Base-by-base conservation (phyloP, 2,888 invertebrate genomes). In the Chrysolina oricalcia region DNA sequence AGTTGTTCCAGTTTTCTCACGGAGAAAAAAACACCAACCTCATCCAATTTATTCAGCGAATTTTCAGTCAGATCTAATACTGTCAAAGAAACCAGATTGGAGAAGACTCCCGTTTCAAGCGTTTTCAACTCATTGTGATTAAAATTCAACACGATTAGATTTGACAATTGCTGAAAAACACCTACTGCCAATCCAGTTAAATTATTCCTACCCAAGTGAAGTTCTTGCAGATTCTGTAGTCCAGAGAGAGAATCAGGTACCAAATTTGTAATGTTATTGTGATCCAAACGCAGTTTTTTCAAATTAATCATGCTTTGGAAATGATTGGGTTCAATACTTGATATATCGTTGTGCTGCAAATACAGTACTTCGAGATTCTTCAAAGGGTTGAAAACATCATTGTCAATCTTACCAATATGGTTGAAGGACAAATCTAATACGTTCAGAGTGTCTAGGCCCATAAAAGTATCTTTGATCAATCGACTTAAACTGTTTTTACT, bases 31-130 rank as follows among this genome's bases (percentile, higher is more conserved):
- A 76, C 70, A 40, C 81, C 76, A 21, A 78, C 76, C 23, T 78
- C 64, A 11, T 76, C 72, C 46, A 82, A 50, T 43, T 74, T 74
- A 4, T 77, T 73, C 15, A 82, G 53, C 3, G 75, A 74, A 41
- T 82, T 83, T 23, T 75, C 65, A 11, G 79, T 73, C 21, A 82
- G 72, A 77, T 83, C 78, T 40, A 83, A 62, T 1, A 19, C 43
- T 67, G 72, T 43, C n/a, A 83, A 46, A n/a, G 41, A 19, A 17
- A 71, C 70, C 48, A 83, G 71, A 73, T 82, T 82, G 17, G 82
- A 81, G 53, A 83, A 78, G 11, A 71, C 77, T 0, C 83, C 83
- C 9, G 76, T 80, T 50, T 80, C 76, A 40, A 82, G 67, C 41
- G 75, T 69, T 35, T 73, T 72, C 8, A 83, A 65, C 4, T 73